Base-by-base conservation (phyloP, 2,113 vertebrate genomes). In the Hemicordylus capensis region DNA sequence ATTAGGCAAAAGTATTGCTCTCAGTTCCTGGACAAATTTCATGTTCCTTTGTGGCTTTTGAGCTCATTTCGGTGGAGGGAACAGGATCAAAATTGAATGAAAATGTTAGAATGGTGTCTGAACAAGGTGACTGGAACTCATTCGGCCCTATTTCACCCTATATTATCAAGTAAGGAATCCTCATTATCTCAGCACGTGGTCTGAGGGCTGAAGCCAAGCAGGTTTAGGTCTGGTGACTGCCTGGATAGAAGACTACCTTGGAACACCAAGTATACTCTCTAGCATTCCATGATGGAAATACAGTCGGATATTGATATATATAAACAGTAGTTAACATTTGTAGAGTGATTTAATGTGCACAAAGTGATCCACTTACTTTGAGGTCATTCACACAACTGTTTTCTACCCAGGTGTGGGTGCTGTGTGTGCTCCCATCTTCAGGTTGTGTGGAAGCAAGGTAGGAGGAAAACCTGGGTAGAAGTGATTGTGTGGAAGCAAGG, bases 1-100 rank as follows among this genome's bases (percentile, higher is more conserved):
- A 91, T 76, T 69, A 91, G 90, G 73, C 81, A 69, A 87, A 91
- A 90, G 76, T 88, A 76, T 24, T 80, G 64, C 80, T 93, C 56
- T 77, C 17, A 48, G 0, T 80, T 81, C 58, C 39, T 4, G 66
- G 44, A 66, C 51, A 84, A 59, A 80, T 90, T 85, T 87, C 83
- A 86, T 84, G 58, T 44, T 89, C 56, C n/a, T 15, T 4, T 70
- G 69, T 80, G 86, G 58, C 80, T 87, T 80, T 88, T 83, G 80
- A 61, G 80, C 61, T 63, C 26, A 0, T 39, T 34, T 80, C 77
- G 73, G 28, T 37, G 0, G 11, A 73, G 39, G 34, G 93, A 89
- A 86, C 2, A 17, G 17, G 72, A 34, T 48, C 69, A 20, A 34
- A 89, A 83, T 26, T 89, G 69, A 46, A 85, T 1, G 44, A 61